These are phyloP conservation scores for Heteractis magnifica DNA, from an alignment of 92 coral and sea anemone species.

Conservation along the genomic window DNA sequence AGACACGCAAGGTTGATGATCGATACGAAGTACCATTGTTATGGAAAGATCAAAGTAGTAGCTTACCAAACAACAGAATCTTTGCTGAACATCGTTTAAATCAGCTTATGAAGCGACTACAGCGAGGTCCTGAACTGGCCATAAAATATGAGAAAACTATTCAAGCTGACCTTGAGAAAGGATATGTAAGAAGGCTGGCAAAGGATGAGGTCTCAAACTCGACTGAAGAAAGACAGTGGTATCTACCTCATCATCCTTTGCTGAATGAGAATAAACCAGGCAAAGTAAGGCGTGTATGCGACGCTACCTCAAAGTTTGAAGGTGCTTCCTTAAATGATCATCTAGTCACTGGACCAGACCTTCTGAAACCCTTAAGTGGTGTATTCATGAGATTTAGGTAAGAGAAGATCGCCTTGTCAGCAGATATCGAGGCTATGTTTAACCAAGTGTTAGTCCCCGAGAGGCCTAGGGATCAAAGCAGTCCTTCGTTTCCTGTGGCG, in stretches of 20 bases:
- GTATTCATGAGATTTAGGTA: constrained; percentile 46
- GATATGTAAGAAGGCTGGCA: constrained; percentile 27
- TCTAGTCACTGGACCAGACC: constrained; percentile 49
- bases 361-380: constrained; percentile 40
- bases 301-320: constrained; percentile 51
- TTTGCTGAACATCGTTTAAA: too few species aligned
- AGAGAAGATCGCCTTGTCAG: constrained; percentile 51
- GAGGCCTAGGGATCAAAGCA: constrained; percentile 48
- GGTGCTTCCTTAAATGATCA: constrained; percentile 44
- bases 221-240: constrained; percentile 21
- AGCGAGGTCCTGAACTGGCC: constrained; percentile 21
- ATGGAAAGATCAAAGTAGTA: constrained; percentile 17
- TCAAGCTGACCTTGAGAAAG: constrained; percentile 40
- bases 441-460: constrained; percentile 46
- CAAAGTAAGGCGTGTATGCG: constrained; percentile 46
- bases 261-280: constrained; percentile 43
- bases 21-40: constrained; percentile 47
- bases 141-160: constrained; percentile 29
- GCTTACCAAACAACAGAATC: constrained; percentile 8
- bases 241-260: constrained; percentile 34
- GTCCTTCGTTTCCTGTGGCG: constrained; percentile 51
- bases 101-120: too few species aligned
- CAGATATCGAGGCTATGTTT: constrained; percentile 58
- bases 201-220: constrained; percentile 30
- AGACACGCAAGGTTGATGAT: constrained; percentile 35